Conservation (phyloP, 2,797 vertebrate species). For the Peromyscus melanophrys region DNA sequence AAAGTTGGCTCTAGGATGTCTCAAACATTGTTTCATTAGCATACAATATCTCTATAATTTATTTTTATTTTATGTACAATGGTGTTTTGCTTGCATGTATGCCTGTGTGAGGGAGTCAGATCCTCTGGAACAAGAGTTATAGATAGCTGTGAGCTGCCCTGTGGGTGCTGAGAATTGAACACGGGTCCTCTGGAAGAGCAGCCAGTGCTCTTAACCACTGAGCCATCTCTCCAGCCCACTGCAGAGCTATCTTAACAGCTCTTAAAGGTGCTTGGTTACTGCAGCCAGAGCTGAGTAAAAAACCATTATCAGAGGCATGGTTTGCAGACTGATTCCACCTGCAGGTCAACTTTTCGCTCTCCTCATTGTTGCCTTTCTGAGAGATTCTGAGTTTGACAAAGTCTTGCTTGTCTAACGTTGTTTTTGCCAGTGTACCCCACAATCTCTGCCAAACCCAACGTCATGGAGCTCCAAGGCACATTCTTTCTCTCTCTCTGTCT, state of each 20-base stretch:
- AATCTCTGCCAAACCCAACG: not conserved
- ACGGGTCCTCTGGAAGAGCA: not conserved
- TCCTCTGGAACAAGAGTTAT: not conserved
- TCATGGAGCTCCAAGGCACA: not conserved
- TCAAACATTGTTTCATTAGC: not conserved
- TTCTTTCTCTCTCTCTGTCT: not conserved
- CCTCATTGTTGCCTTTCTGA: not conserved
- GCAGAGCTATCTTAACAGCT: not conserved
- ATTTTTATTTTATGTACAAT: not conserved
- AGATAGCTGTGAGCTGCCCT: not conserved
- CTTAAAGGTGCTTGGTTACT: not conserved
- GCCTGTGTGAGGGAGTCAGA: not conserved
- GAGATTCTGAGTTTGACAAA: not conserved
- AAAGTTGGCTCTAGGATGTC: not conserved
- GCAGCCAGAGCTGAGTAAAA: not conserved
- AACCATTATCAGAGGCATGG: not conserved
- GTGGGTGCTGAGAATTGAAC: not conserved
- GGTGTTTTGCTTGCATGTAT: not conserved
- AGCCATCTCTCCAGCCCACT: not conserved
- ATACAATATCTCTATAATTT: not conserved
- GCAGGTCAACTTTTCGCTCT: not conserved
- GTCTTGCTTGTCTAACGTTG: not conserved
- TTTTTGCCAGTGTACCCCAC: not conserved
- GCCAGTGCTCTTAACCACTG: not conserved
- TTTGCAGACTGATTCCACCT: not conserved